Conservation (phyloP, 2,888 invertebrate genomes). For the Hermaeophaga mercurialis region DNA sequence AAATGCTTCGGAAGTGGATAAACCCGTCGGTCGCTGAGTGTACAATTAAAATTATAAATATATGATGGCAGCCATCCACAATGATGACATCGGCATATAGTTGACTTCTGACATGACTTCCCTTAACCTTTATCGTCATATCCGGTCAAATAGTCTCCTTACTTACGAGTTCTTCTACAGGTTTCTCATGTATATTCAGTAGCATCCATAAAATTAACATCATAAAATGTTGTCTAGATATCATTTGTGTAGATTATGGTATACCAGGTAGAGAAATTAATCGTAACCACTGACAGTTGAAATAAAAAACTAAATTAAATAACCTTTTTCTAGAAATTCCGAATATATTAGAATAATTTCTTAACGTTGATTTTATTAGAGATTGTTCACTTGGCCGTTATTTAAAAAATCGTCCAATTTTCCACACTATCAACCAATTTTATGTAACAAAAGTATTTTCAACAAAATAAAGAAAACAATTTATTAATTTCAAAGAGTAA, state of each 20-base stretch:
- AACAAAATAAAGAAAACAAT: neutral
- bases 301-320: too few relatives aligned
- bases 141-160: constrained; percentile 52
- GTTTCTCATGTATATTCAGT: constrained; percentile 42
- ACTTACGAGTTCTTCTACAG: constrained; percentile 38
- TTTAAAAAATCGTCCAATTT: too few relatives aligned
- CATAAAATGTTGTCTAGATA: constrained; percentile 26
- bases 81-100: constrained; percentile 51
- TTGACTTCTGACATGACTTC: constrained; percentile 53
- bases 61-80: constrained; percentile 36
- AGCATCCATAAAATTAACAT: constrained; percentile 34
- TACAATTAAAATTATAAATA: constrained; percentile 22
- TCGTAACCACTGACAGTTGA: constrained; percentile 9
- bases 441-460: neutral
- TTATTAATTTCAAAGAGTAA: constrained; percentile 9
- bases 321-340: too few relatives aligned
- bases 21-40: neutral
- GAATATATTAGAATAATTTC: too few relatives aligned
- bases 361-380: too few relatives aligned
- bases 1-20: neutral
- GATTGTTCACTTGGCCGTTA: too few relatives aligned
- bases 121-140: constrained; percentile 53
- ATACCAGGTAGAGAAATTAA: constrained; percentile 16
- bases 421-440: too few relatives aligned
- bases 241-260: constrained; percentile 10